phyloP scores from a whole-genome alignment of 2,113 vertebrate species.

The Passer montanus region DNA sequence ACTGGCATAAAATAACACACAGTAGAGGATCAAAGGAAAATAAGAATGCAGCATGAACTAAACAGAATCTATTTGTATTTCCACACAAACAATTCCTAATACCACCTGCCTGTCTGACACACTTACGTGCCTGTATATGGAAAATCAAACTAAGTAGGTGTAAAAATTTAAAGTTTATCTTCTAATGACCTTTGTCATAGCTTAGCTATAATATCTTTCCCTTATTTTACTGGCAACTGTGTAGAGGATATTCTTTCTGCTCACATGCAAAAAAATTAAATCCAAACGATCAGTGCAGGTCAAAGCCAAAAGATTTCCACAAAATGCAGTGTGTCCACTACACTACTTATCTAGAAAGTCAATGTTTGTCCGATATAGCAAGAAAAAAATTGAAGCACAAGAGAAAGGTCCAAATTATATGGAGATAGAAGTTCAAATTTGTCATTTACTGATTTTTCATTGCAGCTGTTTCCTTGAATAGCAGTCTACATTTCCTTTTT shows the following conservation, averaged over 20 bases:
- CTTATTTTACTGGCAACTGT: fast-evolving
- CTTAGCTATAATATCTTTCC: not conserved
- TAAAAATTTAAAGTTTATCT: not conserved
- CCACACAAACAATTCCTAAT: not conserved
- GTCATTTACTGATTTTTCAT: not conserved
- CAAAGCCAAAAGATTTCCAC: not conserved
- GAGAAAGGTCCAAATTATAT: not conserved
- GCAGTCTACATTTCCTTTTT: not conserved
- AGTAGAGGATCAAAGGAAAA: not conserved
- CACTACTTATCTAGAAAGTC: not conserved
- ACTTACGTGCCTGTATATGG: not conserved
- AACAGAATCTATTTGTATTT: not conserved
- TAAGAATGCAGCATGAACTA: not conserved
- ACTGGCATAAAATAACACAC: not conserved
- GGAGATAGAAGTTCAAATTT: not conserved
- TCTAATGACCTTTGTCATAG: not conserved
- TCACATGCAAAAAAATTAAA: not conserved
- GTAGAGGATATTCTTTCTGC: not conserved
- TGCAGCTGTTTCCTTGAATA: not conserved
- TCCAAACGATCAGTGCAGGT: not conserved
- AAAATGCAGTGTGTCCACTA: not conserved
- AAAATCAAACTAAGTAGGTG: not conserved
- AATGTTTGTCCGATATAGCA: not conserved
- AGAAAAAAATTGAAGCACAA: not conserved
- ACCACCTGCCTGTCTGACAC: not conserved